A percentile compares a stretch with the other conserved stretches of the same genome.
phyloP scores from a whole-genome alignment of 2,797 vertebrate species.

The Mastacembelus armatus region DNA sequence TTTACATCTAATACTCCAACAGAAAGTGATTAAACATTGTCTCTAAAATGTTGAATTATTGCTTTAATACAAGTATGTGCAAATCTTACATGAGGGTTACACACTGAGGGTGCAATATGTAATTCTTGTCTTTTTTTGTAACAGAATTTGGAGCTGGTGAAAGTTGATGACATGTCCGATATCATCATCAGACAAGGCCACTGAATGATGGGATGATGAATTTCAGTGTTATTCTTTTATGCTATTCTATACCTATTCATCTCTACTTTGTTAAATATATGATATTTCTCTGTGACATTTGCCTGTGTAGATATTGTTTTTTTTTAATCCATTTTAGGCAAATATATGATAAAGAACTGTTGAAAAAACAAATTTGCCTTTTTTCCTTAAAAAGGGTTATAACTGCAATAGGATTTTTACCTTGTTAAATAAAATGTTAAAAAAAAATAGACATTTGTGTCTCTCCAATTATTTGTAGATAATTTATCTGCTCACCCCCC shows the following conservation, averaged over 20 bases:
- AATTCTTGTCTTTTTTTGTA: constrained; percentile 7
- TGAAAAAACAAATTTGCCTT: background rate
- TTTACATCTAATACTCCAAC: too few relatives aligned
- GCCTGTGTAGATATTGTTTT: background rate
- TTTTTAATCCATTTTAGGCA: constrained; percentile 13
- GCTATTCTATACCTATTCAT: background rate
- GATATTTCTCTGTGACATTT: background rate
- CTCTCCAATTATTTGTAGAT: constrained; percentile 45
- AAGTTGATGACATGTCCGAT: constrained; percentile 91
- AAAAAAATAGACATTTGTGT: background rate
- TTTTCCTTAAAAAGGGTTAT: too few relatives aligned
- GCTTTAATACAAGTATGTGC: too few relatives aligned
- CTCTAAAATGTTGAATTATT: too few relatives aligned
- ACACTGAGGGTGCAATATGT: background rate
- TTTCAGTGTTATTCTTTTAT: background rate
- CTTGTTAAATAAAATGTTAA: too few relatives aligned
- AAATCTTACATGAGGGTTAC: too few relatives aligned
- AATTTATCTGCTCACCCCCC: constrained; percentile 11
- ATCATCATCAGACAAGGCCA: constrained; percentile 87
- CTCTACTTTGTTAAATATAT: constrained; percentile 12
- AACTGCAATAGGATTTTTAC: too few relatives aligned
- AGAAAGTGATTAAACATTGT: too few relatives aligned
- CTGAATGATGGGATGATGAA: background rate
- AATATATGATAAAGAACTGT: background rate
- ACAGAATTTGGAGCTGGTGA: constrained; percentile 91